Conservation (phyloP, 2,113 vertebrate species). For the Clarias magur region DNA sequence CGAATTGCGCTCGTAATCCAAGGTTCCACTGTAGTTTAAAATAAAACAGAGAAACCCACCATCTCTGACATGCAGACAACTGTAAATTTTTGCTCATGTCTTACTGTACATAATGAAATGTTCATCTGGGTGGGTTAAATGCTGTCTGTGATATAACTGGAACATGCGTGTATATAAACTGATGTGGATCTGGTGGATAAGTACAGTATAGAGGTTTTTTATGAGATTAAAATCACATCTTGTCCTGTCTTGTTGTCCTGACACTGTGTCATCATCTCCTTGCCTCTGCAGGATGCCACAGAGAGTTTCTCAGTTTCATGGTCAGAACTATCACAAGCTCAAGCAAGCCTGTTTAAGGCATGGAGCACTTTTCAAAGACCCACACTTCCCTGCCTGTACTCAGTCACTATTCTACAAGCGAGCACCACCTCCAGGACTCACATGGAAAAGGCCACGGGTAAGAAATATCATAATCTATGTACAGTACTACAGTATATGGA, state of each 20-base stretch:
- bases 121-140: not conserved
- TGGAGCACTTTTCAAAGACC: slow-evolving; percentile 74
- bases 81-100: not conserved
- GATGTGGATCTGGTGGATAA: not conserved
- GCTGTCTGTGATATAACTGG: not conserved
- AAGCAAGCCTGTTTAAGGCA: slow-evolving; percentile 65
- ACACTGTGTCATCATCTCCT: not conserved
- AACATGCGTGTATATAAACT: not conserved
- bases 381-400: slow-evolving; percentile 69
- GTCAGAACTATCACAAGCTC: slow-evolving; percentile 72
- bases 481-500: not conserved
- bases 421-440: slow-evolving; percentile 68
- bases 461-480: slow-evolving; percentile 39
- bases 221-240: not conserved
- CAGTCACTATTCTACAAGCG: slow-evolving; percentile 77
- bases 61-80: slow-evolving; percentile 9
- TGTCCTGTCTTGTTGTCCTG: not conserved
- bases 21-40: slow-evolving; percentile 8
- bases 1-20: no score
- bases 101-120: not conserved
- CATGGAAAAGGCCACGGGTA: slow-evolving; percentile 79
- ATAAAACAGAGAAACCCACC: slow-evolving; percentile 37
- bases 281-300: slow-evolving; percentile 63
- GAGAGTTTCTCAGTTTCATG: slow-evolving; percentile 65
- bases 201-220: not conserved